phyloP scores from a whole-genome alignment of 2,888 invertebrate genomes.

The Zonitis immaculata region DNA sequence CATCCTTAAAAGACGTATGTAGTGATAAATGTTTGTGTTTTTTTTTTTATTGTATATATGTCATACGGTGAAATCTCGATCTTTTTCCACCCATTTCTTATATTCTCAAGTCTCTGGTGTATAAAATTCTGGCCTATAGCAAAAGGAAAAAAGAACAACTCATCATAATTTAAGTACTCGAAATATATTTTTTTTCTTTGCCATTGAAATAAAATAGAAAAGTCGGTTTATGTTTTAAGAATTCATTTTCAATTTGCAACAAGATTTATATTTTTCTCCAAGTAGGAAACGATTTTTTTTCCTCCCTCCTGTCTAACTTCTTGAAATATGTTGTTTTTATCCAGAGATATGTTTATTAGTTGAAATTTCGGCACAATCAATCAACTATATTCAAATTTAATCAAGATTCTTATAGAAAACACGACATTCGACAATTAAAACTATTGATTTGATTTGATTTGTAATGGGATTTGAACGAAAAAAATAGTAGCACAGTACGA shows the following conservation, averaged over 20 bases:
- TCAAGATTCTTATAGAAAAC: too few relatives aligned
- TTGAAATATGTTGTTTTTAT: too few relatives aligned
- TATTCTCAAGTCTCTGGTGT: not conserved
- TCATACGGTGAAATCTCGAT: slow-evolving; percentile 29
- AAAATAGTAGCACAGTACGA: too few relatives aligned
- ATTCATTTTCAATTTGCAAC: not conserved
- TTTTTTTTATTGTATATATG: not conserved
- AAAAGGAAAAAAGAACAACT: slow-evolving; percentile 3
- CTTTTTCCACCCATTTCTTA: slow-evolving; percentile 31
- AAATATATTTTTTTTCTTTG: not conserved
- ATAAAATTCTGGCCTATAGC: not conserved
- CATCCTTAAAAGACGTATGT: not conserved
- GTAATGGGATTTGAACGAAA: too few relatives aligned
- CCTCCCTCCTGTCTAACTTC: too few relatives aligned
- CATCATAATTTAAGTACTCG: slow-evolving; percentile 9
- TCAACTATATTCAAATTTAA: too few relatives aligned
- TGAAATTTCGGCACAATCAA: too few relatives aligned
- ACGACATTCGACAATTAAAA: too few relatives aligned
- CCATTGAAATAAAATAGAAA: not conserved
- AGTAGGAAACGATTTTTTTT: too few relatives aligned
- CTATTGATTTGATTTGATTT: too few relatives aligned
- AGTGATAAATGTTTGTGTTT: slow-evolving; percentile 1
- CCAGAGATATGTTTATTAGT: too few relatives aligned
- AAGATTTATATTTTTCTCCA: too few relatives aligned
- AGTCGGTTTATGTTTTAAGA: not conserved